These are phyloP conservation scores for Carabus problematicus DNA, from an alignment of 2,888 invertebrate species.

Conservation along the genomic window DNA sequence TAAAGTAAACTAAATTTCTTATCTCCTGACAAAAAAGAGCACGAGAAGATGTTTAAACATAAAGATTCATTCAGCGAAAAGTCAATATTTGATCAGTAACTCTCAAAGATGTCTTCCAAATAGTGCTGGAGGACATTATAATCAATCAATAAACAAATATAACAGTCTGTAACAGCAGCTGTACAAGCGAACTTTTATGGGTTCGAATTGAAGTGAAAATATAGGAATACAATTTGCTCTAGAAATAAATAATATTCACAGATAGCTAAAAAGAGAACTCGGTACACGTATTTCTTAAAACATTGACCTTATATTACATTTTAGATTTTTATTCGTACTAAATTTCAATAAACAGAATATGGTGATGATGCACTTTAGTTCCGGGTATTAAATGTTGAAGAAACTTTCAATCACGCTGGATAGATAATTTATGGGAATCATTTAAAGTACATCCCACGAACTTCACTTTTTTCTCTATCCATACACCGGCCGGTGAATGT, in stretches of 20 bases:
- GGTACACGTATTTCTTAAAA: too few relatives aligned
- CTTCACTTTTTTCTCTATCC: too few relatives aligned
- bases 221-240: conserved; percentile 4
- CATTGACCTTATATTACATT: too few relatives aligned
- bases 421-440: too few relatives aligned
- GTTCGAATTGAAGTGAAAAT: background rate
- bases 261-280: background rate
- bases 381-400: too few relatives aligned
- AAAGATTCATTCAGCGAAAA: conserved; percentile 16
- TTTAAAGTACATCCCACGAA: too few relatives aligned
- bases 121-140: conserved; percentile 6
- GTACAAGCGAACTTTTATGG: conserved; percentile 27
- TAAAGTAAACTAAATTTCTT: too few relatives aligned
- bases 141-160: conserved; percentile 32
- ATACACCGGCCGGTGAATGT: too few relatives aligned
- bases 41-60: conserved; percentile 6
- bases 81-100: conserved; percentile 34
- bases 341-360: too few relatives aligned
- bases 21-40: background rate
- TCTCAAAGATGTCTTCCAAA: conserved; percentile 1
- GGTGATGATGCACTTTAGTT: too few relatives aligned
- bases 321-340: too few relatives aligned
- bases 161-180: conserved; percentile 15
- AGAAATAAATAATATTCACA: background rate
- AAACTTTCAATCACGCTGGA: too few relatives aligned